Evolutionary conservation across 1,140 invertebrate genomes (phyloP), one percentile per base, ranked within the genome.

Genomic region (Plodia interpunctella): DNA sequence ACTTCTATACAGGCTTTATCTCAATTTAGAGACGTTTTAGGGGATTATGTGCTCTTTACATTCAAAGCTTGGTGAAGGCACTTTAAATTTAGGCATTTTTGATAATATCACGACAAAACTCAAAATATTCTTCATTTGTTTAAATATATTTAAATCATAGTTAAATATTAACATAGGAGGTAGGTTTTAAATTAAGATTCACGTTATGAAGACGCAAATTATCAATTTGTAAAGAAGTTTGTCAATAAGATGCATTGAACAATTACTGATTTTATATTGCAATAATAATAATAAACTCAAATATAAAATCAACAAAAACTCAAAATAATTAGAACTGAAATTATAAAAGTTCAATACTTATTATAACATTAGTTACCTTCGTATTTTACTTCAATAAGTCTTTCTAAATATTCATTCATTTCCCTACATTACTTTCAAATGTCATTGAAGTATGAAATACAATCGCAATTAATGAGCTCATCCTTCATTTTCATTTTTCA

Each of bases 351-450:
- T 80, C 72, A 83, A 77, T 80, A 82, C 77, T 80, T 87, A 83
- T 74, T 72, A 83, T 80, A 87, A 86, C 77, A 80, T 85, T 85
- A 82, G 76, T 87, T 87, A 86, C 74, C 69, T 85, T 86, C 84
- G 81, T 88, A 88, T 84, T 88, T 87, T 81, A 88, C 72, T 85
- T 85, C 86, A 88, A 87, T 87, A 88, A 88, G 83, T 88, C 86
- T 87, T 87, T 88, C 86, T 88, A 88, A 88, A 86, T 88, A 86
- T 86, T 87, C 78, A 86, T 86, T 85, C 78, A 80, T 79, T 82
- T 85, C 73, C 79, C 84, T 88, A 88, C 86, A 70, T 82, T 87
- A 87, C 73, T 77, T 85, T 78, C 81, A 81, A 87, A 84, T 84
- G 82, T 84, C 76, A 80, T 87, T 86, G 86, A 86, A 88, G 80